Conservation (phyloP, 1,140 invertebrate genomes). For the Drosophila persimilis region DNA sequence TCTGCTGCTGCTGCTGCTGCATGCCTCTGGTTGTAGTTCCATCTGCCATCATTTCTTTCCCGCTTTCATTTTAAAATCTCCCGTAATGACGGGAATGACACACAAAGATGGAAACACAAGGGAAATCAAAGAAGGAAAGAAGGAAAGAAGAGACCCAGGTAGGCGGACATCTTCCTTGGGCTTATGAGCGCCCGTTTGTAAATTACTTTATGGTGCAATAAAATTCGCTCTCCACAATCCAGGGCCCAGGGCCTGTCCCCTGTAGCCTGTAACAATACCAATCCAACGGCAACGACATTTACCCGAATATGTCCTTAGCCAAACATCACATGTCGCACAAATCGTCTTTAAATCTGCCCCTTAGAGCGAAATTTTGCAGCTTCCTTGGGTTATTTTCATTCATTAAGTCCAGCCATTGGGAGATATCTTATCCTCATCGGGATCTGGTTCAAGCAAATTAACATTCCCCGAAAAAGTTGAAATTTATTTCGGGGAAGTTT, state of each 20-base stretch:
- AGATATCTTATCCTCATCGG: neutral
- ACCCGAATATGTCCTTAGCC: slow-evolving; percentile 8
- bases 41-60: slow-evolving; percentile 24
- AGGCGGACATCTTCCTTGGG: slow-evolving; percentile 27
- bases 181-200: slow-evolving; percentile 69
- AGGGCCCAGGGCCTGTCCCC: slow-evolving; percentile 1
- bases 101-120: slow-evolving; percentile 32
- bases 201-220: slow-evolving; percentile 73
- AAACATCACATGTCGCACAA: slow-evolving; percentile 24
- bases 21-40: slow-evolving; percentile 26
- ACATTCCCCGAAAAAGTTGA: slow-evolving; percentile 5
- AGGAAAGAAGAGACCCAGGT: slow-evolving; percentile 25
- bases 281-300: neutral
- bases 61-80: slow-evolving; percentile 62
- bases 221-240: slow-evolving; percentile 26
- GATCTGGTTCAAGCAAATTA: neutral
- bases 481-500: slow-evolving; percentile 10
- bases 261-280: too few relatives aligned
- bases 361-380: slow-evolving; percentile 27
- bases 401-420: slow-evolving; percentile 14
- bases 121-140: neutral
- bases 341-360: slow-evolving; percentile 43
- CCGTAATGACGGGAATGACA: slow-evolving; percentile 27
- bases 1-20: slow-evolving; percentile 12
- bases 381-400: slow-evolving; percentile 30